A percentile compares a stretch with the other conserved stretches of the same genome.
These are phyloP conservation scores for Zosterops lateralis DNA, from an alignment of 2,113 vertebrate species.

Conservation along the genomic window DNA sequence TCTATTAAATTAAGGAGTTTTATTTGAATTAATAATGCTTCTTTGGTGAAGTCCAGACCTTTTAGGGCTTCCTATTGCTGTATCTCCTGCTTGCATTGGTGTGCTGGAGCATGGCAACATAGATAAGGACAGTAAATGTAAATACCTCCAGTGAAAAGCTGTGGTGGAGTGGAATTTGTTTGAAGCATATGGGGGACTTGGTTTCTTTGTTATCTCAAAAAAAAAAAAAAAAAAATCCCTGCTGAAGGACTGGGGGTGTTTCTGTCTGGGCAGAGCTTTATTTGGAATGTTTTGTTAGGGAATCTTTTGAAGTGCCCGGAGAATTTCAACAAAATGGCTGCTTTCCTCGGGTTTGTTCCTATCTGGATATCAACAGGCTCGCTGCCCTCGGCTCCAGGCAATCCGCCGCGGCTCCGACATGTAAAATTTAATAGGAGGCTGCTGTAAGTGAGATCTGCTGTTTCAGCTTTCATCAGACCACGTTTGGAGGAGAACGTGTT, in stretches of 20 bases:
- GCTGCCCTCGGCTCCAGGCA: neutral
- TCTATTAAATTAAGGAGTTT: neutral
- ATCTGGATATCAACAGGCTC: neutral
- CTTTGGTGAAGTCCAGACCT: neutral
- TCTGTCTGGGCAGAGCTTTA: neutral
- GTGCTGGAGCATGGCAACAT: neutral
- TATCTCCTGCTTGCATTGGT: neutral
- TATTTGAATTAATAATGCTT: neutral
- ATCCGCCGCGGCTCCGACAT: accelerated
- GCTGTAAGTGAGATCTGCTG: neutral
- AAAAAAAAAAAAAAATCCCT: neutral
- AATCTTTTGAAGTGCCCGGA: neutral
- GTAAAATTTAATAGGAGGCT: neutral
- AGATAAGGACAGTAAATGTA: neutral
- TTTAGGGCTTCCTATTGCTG: neutral
- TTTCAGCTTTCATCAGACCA: neutral
- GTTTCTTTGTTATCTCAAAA: neutral
- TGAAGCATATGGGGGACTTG: neutral
- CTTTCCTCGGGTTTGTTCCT: neutral
- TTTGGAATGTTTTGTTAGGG: neutral
- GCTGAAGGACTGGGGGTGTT: neutral
- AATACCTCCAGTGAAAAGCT: neutral
- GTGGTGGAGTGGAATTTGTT: neutral
- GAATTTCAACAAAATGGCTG: slow-evolving; percentile 49
- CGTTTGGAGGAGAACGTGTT: accelerated